Base-by-base conservation (phyloP, 2,888 invertebrate species). In the Flexamia atlantica region DNA sequence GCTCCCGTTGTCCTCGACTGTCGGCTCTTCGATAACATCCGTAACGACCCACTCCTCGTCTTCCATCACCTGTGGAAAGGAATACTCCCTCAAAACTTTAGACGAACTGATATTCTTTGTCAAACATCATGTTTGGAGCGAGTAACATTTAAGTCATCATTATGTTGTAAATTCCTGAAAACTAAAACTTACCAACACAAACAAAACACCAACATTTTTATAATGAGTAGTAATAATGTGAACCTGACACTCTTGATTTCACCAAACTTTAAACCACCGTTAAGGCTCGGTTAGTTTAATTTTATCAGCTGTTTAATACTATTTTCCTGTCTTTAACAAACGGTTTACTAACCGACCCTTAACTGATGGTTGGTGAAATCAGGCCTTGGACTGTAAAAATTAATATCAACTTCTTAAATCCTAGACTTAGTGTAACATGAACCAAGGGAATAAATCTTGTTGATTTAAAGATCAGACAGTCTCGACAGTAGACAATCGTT, bases 11-110 rank as follows among this genome's bases (percentile, higher is more conserved):
- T 72, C 72, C 10, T 40, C 36, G 32, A 20, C 20, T n/a, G 40
- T 12, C 7, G 76, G 46, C 17, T 76, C 76, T 20, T 76, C 76
- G 28, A 76, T 76, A 32, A 76, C 76, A 50, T 76, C 76, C n/a
- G 76, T 76, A 12, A 76, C 76, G 9, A 76, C 50, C 76, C 76
- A 76, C 42, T 76, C 76, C 7, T 76, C 76, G 17, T 50, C 76
- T 30, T 32, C 76, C n/a, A 32, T 36, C 12, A 74, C 50, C 76
- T 76, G 76, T 76, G 76, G 76, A 76, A 76, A 76, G 50, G 50
- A 50, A 76, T 50, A 50, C 76, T 76, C 76, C 40, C 76, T 76
- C 76, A 76, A 76, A 74, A 76, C 76, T 76, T 76, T 76, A 76
- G 76, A 76, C 20, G 76, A 76, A 76, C 28, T 50, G 76, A 76